Evolutionary conservation across 2,888 invertebrate genomes (phyloP).

Genomic region (Reticulitermes lucifugus): DNA sequence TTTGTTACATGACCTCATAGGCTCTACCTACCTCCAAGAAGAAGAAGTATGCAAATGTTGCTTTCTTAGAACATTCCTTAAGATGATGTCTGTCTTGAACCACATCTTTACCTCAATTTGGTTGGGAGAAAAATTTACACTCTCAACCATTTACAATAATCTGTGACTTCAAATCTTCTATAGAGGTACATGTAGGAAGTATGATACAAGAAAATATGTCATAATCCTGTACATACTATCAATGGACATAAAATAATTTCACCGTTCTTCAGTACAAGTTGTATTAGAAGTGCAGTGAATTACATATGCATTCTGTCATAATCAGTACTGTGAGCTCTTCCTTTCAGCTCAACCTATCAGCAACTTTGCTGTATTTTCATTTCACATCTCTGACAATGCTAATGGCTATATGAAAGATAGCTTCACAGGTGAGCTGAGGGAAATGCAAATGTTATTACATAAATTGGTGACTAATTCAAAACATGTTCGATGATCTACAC

Average conservation of each 20-base stretch:
- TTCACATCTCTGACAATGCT: not conserved
- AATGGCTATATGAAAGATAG: not conserved
- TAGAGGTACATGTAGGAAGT: too few species aligned
- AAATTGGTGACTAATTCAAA: not conserved
- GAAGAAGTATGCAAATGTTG: too few species aligned
- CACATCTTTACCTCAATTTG: too few species aligned
- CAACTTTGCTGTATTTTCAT: not conserved
- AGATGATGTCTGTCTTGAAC: too few species aligned
- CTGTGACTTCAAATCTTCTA: too few species aligned
- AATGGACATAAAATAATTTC: not conserved
- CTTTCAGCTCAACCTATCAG: not conserved
- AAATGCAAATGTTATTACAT: not conserved
- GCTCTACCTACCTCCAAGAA: too few species aligned
- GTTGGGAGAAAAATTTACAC: too few species aligned
- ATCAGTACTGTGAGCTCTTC: not conserved
- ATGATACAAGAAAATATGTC: too few species aligned
- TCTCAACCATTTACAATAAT: too few species aligned
- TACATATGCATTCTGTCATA: not conserved
- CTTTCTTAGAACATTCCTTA: too few species aligned
- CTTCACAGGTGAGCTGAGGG: not conserved
- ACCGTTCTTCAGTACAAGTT: not conserved
- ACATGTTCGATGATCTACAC: not conserved
- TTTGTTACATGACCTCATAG: too few species aligned
- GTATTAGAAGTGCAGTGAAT: constrained; percentile 2
- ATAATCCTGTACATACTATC: not conserved